Conservation (phyloP, 1,140 invertebrate genomes). For the Heliconius melpomene region DNA sequence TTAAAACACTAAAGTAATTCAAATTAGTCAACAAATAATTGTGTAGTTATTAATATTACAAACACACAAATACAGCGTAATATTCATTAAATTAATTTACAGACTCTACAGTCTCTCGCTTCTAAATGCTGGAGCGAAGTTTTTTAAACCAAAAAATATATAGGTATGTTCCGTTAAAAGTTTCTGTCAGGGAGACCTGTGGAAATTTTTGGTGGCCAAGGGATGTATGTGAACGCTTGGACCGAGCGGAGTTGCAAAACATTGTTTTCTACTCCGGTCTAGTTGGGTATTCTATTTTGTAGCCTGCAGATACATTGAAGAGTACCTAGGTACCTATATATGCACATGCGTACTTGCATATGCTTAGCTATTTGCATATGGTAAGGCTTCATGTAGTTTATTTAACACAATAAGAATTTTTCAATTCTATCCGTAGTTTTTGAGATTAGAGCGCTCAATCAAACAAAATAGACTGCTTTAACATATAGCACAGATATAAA, state of each 20-base stretch:
- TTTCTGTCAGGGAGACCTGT: not conserved
- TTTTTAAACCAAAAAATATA: not conserved
- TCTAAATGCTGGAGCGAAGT: not conserved
- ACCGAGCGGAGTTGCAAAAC: not conserved
- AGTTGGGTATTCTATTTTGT: conserved; percentile 1
- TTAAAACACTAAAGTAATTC: no score
- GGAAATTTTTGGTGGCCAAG: conserved; percentile 1
- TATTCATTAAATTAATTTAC: not conserved
- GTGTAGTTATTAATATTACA: no score
- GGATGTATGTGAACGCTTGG: not conserved
- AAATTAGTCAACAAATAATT: no score
- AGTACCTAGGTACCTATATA: not conserved
- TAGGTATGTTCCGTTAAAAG: not conserved
- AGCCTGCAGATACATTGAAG: not conserved
- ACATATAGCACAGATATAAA: no score
- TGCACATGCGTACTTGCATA: not conserved
- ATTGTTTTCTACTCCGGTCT: not conserved
- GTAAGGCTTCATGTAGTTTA: no score
- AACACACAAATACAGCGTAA: not conserved
- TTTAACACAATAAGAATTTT: no score
- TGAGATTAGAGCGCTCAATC: no score
- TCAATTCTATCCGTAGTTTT: no score
- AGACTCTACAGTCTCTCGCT: not conserved
- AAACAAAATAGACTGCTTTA: no score
- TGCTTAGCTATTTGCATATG: no score